Evolutionary conservation across 2,888 invertebrate species (phyloP).

Genomic region (Chloromyia formosa): DNA sequence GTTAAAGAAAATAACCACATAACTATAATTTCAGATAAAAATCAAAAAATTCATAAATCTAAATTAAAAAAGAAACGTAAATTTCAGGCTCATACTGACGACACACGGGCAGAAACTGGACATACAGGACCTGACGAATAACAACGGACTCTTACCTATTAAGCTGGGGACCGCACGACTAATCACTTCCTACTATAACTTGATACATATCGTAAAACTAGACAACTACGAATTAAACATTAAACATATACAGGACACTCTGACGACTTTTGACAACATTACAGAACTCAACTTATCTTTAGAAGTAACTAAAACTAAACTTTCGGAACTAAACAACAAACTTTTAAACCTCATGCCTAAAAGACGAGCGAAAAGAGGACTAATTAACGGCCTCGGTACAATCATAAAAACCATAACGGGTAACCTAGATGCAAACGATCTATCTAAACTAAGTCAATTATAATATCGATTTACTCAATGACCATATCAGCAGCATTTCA

Average conservation of each 20-base stretch:
- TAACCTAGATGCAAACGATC: conserved; percentile 40
- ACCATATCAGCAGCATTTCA: conserved; percentile 15
- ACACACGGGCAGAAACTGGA: conserved; percentile 30
- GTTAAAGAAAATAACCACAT: conserved; percentile 10
- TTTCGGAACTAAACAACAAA: conserved; percentile 27
- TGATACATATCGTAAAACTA: conserved; percentile 16
- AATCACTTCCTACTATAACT: conserved; percentile 6
- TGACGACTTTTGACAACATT: conserved; percentile 9
- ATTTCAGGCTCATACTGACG: conserved; percentile 20
- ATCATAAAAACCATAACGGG: conserved; percentile 42
- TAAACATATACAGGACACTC: background rate
- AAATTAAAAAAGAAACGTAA: conserved; percentile 23
- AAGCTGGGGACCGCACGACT: conserved; percentile 1
- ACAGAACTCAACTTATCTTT: background rate
- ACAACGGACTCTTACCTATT: conserved; percentile 9
- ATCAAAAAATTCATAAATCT: conserved; percentile 24
- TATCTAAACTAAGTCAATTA: conserved; percentile 23
- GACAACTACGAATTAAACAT: conserved; percentile 21
- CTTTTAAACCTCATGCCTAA: conserved; percentile 24
- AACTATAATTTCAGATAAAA: conserved; percentile 29
- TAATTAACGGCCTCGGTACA: conserved; percentile 37
- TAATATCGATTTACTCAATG: conserved; percentile 12
- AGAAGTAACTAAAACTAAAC: conserved; percentile 32
- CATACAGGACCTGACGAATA: conserved; percentile 29
- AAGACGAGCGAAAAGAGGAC: conserved; percentile 33